phyloP scores from a whole-genome alignment of 1,140 invertebrate genomes.

The Pseudomyrmex cubaensis region DNA sequence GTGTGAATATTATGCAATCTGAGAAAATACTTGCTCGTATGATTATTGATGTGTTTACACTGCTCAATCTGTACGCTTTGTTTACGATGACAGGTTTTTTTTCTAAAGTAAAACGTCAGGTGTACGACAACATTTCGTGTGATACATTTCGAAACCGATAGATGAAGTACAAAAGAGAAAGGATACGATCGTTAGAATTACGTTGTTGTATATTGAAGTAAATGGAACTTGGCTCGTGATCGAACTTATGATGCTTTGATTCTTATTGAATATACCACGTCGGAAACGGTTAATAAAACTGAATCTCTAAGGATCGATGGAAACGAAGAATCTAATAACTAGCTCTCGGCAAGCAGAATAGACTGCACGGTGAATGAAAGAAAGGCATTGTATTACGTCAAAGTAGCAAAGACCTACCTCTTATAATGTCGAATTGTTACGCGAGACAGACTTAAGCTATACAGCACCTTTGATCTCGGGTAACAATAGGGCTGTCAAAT shows the following conservation, averaged over 20 bases:
- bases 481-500: slow-evolving; percentile 69
- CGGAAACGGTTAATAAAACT: slow-evolving; percentile 68
- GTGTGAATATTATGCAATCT: background rate
- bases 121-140: background rate
- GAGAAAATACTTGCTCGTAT: background rate
- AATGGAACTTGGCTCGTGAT: slow-evolving; percentile 43
- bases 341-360: slow-evolving; percentile 64
- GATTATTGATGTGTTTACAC: background rate
- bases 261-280: slow-evolving; percentile 49
- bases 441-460: slow-evolving; percentile 50
- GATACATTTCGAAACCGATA: background rate
- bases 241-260: slow-evolving; percentile 11
- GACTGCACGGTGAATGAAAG: slow-evolving; percentile 66
- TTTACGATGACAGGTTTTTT: background rate
- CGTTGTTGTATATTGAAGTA: slow-evolving; percentile 16
- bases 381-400: slow-evolving; percentile 67
- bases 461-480: slow-evolving; percentile 62
- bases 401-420: slow-evolving; percentile 64
- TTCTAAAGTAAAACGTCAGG: no score
- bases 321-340: slow-evolving; percentile 66
- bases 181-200: background rate
- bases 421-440: slow-evolving; percentile 71
- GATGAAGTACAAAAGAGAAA: background rate
- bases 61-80: background rate
- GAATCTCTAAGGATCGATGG: slow-evolving; percentile 51